A percentile compares a stretch with the other conserved stretches of the same genome.
phyloP scores from a whole-genome alignment of 1,140 invertebrate species.

The Drosophila micromelanica region DNA sequence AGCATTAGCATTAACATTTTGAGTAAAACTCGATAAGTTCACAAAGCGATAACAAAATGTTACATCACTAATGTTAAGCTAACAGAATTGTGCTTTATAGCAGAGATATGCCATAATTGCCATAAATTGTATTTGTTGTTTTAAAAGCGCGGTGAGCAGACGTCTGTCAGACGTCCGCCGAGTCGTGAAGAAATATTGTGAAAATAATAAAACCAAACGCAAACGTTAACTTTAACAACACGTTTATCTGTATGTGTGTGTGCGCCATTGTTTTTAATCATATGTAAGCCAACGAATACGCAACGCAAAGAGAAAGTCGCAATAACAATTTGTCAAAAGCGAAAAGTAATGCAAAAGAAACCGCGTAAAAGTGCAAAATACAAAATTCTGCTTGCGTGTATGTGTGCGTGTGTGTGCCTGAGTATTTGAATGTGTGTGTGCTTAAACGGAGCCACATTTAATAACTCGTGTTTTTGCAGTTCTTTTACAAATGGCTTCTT shows the following conservation, averaged over 20 bases:
- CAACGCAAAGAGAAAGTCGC: constrained; percentile 48
- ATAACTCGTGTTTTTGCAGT: constrained; percentile 21
- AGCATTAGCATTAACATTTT: constrained; percentile 28
- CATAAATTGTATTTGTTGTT: constrained; percentile 47
- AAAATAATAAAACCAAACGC: constrained; percentile 36
- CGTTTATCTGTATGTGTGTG: constrained; percentile 15
- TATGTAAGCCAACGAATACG: constrained; percentile 36
- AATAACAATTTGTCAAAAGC: constrained; percentile 26
- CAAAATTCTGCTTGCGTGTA: background rate
- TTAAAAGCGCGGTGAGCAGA: constrained; percentile 44
- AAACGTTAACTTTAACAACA: constrained; percentile 31
- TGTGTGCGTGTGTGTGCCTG: constrained; percentile 3
- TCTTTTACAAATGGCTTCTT: constrained; percentile 26
- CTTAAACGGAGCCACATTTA: constrained; percentile 44
- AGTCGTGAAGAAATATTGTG: constrained; percentile 36
- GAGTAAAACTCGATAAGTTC: constrained; percentile 25
- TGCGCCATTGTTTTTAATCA: constrained; percentile 1
- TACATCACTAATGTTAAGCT: constrained; percentile 14
- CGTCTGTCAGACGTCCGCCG: constrained; percentile 31
- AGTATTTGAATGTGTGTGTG: constrained; percentile 3
- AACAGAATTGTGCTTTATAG: constrained; percentile 32
- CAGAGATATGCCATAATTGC: constrained; percentile 29
- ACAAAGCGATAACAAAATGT: constrained; percentile 27
- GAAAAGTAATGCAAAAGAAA: constrained; percentile 29
- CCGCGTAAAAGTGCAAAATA: constrained; percentile 39